phyloP scores from a whole-genome alignment of 1,140 invertebrate genomes.

The Procambarus clarkii region DNA sequence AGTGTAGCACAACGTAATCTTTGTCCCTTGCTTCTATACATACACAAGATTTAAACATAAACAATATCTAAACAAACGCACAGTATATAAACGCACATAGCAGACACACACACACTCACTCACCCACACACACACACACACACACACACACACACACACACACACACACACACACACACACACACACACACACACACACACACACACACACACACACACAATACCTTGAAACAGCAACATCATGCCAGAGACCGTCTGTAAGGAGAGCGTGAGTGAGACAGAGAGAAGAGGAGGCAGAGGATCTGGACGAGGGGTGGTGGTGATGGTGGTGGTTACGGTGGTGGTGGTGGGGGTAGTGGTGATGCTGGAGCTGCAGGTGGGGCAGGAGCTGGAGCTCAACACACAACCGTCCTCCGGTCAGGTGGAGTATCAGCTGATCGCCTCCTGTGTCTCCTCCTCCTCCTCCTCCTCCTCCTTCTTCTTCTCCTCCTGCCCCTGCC shows the following conservation, averaged over 20 bases:
- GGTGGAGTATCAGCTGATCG: not conserved
- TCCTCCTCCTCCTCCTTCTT: not conserved
- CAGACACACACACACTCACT: too few species aligned
- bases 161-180: too few species aligned
- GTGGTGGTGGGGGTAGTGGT: not conserved
- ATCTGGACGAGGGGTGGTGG: not conserved
- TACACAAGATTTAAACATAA: too few species aligned
- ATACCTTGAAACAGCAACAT: not conserved
- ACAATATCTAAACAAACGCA: too few species aligned
- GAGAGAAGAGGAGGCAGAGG: constrained; percentile 1
- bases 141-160: too few species aligned
- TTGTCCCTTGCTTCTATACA: too few species aligned
- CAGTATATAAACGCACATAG: too few species aligned
- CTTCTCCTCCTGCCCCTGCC: not conserved
- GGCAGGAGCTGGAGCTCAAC: not conserved
- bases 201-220: too few species aligned
- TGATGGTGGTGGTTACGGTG: not conserved
- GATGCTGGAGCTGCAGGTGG: not conserved
- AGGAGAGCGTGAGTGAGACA: not conserved
- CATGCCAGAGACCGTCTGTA: not conserved
- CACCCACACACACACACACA: too few species aligned
- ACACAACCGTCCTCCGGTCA: not conserved
- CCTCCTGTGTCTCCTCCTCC: not conserved
- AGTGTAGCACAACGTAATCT: too few species aligned
- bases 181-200: too few species aligned